A percentile compares a stretch with the other conserved stretches of the same genome.
These are phyloP conservation scores for Hoplodrina blanda DNA, from an alignment of 2,888 invertebrate species.

Conservation along the genomic window DNA sequence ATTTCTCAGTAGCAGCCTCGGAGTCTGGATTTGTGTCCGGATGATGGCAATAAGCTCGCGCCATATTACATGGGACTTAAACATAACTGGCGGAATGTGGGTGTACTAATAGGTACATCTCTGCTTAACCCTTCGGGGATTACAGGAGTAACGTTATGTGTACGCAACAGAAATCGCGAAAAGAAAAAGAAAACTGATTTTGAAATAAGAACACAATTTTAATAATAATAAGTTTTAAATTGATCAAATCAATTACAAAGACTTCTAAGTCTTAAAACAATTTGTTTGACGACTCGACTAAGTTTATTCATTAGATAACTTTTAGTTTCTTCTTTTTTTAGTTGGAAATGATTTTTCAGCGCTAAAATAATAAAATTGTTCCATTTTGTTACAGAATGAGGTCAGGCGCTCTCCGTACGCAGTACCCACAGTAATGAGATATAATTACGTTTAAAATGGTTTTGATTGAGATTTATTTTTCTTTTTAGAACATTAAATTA, in stretches of 20 bases:
- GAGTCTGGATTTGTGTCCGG: too few relatives aligned
- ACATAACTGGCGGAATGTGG: too few relatives aligned
- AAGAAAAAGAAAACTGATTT: background rate
- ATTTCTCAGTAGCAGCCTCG: too few relatives aligned
- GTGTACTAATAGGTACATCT: too few relatives aligned
- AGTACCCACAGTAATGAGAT: constrained; percentile 42
- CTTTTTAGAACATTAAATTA: background rate
- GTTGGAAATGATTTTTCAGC: constrained; percentile 23
- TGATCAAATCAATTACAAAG: constrained; percentile 50
- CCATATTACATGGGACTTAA: too few relatives aligned
- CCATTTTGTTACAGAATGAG: constrained; percentile 29
- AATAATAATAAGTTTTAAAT: constrained; percentile 36
- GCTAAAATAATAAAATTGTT: constrained; percentile 46
- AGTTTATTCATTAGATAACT: constrained; percentile 53
- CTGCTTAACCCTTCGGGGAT: too few relatives aligned
- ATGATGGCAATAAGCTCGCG: too few relatives aligned
- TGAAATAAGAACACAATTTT: constrained; percentile 19
- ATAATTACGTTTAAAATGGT: constrained; percentile 43
- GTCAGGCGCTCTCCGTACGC: constrained; percentile 28
- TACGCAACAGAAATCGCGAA: background rate
- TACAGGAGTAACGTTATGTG: too few relatives aligned
- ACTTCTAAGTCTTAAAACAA: constrained; percentile 31
- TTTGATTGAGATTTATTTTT: constrained; percentile 38
- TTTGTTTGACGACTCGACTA: constrained; percentile 36
- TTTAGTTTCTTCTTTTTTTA: constrained; percentile 26